Evolutionary conservation across 2,797 vertebrate species (phyloP).

Genomic region (Nannoperca australis): DNA sequence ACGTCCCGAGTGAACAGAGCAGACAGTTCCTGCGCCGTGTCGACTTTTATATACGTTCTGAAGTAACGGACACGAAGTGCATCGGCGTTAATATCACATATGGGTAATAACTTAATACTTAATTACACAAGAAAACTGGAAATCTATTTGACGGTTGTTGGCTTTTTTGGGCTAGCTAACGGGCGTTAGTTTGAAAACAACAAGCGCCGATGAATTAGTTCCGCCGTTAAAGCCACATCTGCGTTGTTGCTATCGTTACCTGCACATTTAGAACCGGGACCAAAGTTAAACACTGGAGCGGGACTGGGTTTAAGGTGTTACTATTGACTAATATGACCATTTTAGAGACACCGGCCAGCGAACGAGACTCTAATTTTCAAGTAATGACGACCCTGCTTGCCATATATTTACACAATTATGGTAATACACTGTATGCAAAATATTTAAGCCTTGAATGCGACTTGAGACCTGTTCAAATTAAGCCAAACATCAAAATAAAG

Average conservation of each 20-base stretch:
- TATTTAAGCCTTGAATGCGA: neutral
- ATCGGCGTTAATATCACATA: neutral
- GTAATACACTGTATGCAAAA: neutral
- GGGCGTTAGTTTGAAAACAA: no score
- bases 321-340: no score
- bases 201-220: constrained; percentile 9
- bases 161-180: neutral
- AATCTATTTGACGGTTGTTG: neutral
- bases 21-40: neutral
- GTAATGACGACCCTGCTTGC: neutral
- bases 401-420: neutral
- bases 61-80: neutral
- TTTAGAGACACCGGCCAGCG: neutral
- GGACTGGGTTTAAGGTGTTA: no score
- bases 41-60: no score
- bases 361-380: neutral
- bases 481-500: neutral
- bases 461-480: neutral
- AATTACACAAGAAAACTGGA: neutral
- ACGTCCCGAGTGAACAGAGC: neutral
- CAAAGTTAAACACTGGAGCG: neutral
- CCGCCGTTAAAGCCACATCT: neutral
- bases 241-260: constrained; percentile 16
- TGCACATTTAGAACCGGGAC: neutral
- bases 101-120: neutral